Evolutionary conservation across 2,797 vertebrate species (phyloP).

Genomic region (Catamblyrhynchus diadema): DNA sequence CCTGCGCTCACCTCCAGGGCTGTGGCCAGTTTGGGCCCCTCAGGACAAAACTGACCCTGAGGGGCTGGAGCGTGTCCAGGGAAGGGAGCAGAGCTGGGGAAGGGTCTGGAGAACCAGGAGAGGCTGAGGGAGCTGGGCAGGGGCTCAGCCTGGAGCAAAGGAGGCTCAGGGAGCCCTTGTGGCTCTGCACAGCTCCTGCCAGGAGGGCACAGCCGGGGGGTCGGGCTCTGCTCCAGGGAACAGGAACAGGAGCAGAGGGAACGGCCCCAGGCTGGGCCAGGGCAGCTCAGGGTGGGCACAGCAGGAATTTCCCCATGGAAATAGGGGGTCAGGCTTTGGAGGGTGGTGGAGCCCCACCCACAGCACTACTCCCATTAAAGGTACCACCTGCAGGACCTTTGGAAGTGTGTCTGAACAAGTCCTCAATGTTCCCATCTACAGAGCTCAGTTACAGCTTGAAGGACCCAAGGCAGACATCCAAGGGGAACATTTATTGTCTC

Average conservation of each 20-base stretch:
- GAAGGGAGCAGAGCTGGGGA: background rate
- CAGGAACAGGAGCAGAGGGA: background rate
- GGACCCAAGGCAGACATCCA: background rate
- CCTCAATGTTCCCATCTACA: accelerated
- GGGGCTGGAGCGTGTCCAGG: accelerated
- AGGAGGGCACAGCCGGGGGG: background rate
- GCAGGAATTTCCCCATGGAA: background rate
- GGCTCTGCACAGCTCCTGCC: background rate
- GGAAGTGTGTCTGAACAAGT: background rate
- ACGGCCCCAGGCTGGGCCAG: background rate
- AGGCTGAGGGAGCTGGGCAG: background rate
- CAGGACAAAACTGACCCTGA: background rate
- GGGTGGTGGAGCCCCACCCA: background rate
- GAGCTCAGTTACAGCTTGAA: background rate
- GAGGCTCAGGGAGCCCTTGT: background rate
- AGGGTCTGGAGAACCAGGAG: accelerated
- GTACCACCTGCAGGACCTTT: accelerated
- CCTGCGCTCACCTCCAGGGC: background rate
- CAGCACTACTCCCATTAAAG: accelerated
- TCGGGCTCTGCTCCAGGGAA: background rate
- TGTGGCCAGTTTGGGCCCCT: background rate
- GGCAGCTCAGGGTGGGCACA: background rate
- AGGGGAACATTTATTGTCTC: background rate
- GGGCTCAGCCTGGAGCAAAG: background rate
- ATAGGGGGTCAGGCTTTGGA: accelerated